Percentiles rank a stretch among this genome's conserved stretches.
phyloP scores from a whole-genome alignment of 2,888 invertebrate genomes.

The Pheosia gnoma region DNA sequence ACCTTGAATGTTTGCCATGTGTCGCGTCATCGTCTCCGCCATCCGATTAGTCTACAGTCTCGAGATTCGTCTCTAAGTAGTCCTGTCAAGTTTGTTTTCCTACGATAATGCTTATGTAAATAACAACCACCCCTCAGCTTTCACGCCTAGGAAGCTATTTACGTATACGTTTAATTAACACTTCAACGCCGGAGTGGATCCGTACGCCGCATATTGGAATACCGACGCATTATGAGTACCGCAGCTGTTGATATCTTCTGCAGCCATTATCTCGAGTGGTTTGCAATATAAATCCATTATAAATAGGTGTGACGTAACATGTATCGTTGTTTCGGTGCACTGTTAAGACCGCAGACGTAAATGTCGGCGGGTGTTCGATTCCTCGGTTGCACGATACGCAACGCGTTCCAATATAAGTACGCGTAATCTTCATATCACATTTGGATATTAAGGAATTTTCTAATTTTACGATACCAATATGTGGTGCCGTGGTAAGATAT shows the following conservation, averaged over 20 bases:
- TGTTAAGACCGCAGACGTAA: slow-evolving; percentile 59
- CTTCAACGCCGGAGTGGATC: slow-evolving; percentile 53
- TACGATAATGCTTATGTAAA: slow-evolving; percentile 73
- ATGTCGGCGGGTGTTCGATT: slow-evolving; percentile 46
- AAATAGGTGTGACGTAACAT: slow-evolving; percentile 46
- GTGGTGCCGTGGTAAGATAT: too few species aligned
- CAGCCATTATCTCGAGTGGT: slow-evolving; percentile 50
- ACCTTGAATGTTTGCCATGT: slow-evolving; percentile 59
- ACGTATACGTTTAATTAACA: slow-evolving; percentile 68
- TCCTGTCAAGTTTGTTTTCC: slow-evolving; percentile 66
- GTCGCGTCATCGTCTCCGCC: slow-evolving; percentile 44
- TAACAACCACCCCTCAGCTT: slow-evolving; percentile 55
- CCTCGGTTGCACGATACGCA: slow-evolving; percentile 49
- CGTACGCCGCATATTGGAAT: slow-evolving; percentile 40
- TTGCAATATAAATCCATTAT: slow-evolving; percentile 40
- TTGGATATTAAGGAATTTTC: too few species aligned
- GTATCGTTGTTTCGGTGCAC: slow-evolving; percentile 38
- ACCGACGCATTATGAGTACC: slow-evolving; percentile 37
- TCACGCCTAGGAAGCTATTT: slow-evolving; percentile 57
- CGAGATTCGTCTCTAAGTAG: slow-evolving; percentile 53
- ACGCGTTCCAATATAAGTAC: background rate
- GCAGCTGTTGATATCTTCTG: slow-evolving; percentile 48
- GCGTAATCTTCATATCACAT: background rate
- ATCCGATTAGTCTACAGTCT: slow-evolving; percentile 32
- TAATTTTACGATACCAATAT: too few species aligned